These are phyloP conservation scores for Chloroceryle inda DNA, from an alignment of 2,797 vertebrate species.

Conservation along the genomic window DNA sequence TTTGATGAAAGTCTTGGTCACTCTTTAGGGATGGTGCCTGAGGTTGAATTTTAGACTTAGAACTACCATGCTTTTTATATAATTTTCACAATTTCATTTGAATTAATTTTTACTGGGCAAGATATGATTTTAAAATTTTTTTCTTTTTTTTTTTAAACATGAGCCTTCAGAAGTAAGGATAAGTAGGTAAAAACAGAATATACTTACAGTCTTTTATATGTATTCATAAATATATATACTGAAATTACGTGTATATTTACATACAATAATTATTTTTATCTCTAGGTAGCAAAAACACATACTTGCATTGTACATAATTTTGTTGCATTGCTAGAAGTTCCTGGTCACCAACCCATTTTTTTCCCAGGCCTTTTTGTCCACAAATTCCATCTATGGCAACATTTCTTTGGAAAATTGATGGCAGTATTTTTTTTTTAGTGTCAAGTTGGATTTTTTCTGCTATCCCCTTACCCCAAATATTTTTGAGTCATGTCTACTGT, in stretches of 20 bases:
- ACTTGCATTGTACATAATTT: background rate
- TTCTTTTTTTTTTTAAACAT: background rate
- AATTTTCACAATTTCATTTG: conserved; percentile 15
- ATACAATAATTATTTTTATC: background rate
- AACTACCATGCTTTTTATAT: background rate
- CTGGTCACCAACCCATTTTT: background rate
- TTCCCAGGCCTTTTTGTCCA: background rate
- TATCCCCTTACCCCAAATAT: background rate
- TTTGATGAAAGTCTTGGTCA: conserved; percentile 29
- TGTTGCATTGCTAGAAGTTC: background rate
- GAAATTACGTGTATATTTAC: background rate
- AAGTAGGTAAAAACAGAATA: background rate
- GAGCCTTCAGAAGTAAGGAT: conserved; percentile 5
- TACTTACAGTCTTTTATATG: background rate
- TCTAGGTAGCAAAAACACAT: background rate
- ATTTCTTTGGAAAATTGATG: background rate
- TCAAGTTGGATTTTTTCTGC: background rate
- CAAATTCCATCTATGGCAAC: background rate
- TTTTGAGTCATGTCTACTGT: rapidly evolving
- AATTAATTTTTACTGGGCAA: conserved; percentile 34
- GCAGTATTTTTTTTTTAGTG: background rate
- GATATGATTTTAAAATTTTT: background rate
- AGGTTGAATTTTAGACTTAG: background rate
- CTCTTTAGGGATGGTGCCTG: background rate
- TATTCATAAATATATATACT: background rate